These are phyloP conservation scores for rabbit (Oryctolagus cuniculus) DNA, from an alignment of 2,113 vertebrate genomes.

Conservation along the genomic window DNA sequence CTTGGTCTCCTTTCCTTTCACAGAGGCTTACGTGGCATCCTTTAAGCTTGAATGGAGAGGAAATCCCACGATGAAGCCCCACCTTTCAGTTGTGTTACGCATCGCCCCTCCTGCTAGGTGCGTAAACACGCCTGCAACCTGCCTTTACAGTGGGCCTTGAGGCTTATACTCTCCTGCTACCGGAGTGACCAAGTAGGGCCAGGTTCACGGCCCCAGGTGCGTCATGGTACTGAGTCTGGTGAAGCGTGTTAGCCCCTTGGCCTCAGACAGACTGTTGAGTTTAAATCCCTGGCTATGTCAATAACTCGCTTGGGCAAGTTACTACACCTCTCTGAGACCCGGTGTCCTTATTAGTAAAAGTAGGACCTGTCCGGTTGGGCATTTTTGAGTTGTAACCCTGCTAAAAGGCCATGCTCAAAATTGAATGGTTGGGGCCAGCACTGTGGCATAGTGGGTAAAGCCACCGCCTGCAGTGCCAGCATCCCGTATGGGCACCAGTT, in stretches of 20 bases:
- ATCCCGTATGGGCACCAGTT: too few species aligned
- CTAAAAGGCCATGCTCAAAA: not conserved
- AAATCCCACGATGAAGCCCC: conserved; percentile 67
- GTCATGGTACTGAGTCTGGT: not conserved
- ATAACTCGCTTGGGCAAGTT: not conserved
- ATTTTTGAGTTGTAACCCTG: not conserved
- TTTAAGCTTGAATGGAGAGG: conserved; percentile 73
- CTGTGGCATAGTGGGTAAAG: too few species aligned
- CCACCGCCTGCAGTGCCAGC: too few species aligned
- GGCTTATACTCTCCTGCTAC: not conserved
- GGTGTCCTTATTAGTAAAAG: not conserved
- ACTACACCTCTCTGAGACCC: not conserved
- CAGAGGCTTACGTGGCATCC: conserved; percentile 48
- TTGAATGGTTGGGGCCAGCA: not conserved
- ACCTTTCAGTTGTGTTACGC: not conserved
- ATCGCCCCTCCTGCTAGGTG: not conserved
- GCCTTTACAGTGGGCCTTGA: not conserved
- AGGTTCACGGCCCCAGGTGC: not conserved
- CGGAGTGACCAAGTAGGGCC: not conserved
- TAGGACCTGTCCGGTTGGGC: not conserved
- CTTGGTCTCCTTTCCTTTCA: not conserved
- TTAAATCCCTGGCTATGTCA: not conserved
- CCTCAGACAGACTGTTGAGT: not conserved
- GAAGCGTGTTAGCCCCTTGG: not conserved
- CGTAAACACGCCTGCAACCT: conserved; percentile 48